Percentiles rank a stretch among this genome's conserved stretches.
Evolutionary conservation across 2,888 invertebrate species (phyloP).

Genomic region (Harpagoxenus sublaevis): DNA sequence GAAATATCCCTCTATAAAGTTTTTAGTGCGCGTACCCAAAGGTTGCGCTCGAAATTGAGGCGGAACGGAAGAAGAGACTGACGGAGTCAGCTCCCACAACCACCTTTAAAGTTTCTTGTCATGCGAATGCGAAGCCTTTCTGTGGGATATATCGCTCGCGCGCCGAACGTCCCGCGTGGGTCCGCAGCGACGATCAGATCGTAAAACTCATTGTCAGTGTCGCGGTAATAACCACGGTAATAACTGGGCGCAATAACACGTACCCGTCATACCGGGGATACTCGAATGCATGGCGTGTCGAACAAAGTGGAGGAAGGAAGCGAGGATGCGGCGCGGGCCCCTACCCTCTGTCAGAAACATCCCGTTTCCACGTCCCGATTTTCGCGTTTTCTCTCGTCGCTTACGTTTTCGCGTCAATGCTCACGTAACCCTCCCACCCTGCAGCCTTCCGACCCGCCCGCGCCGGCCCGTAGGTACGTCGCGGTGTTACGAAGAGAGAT

Average conservation of each 20-base stretch:
- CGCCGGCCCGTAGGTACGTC: constrained; percentile 8
- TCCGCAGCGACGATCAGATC: constrained; percentile 72
- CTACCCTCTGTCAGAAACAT: constrained; percentile 57
- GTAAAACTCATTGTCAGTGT: constrained; percentile 75
- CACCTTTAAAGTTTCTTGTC: constrained; percentile 45
- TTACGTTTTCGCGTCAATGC: constrained; percentile 60
- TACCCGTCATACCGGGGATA: constrained; percentile 52
- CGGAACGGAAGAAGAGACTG: constrained; percentile 16
- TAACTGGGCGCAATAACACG: constrained; percentile 76
- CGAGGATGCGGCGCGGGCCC: constrained; percentile 35
- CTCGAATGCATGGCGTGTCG: constrained; percentile 58
- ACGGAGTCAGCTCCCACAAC: constrained; percentile 28
- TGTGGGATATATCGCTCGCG: not conserved
- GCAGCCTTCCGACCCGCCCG: constrained; percentile 14
- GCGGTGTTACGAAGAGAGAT: constrained; percentile 43
- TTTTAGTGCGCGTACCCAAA: constrained; percentile 61
- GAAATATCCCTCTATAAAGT: constrained; percentile 61
- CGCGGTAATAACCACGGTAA: constrained; percentile 78
- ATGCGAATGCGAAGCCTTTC: constrained; percentile 32
- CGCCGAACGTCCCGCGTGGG: constrained; percentile 6
- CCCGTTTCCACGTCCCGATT: constrained; percentile 59
- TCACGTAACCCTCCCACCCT: not conserved
- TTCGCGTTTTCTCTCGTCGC: constrained; percentile 57
- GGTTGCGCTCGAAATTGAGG: constrained; percentile 56
- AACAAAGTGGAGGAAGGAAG: constrained; percentile 71